Conservation (phyloP, 2,888 invertebrate species). For the Rhaphigaster nebulosa region DNA sequence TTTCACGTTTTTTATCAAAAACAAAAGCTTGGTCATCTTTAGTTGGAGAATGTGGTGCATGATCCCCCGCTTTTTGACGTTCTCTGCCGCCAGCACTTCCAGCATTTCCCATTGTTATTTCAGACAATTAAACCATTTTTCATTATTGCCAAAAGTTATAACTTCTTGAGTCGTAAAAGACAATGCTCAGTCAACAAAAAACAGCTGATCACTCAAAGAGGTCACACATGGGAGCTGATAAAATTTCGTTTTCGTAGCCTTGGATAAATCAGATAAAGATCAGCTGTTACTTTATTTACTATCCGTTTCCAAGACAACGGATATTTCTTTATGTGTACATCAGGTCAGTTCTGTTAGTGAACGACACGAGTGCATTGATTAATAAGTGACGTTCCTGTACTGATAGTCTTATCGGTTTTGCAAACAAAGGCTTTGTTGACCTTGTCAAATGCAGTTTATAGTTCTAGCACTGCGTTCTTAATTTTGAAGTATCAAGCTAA, state of each 20-base stretch:
- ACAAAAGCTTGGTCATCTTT: slow-evolving; percentile 87
- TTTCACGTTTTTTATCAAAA: slow-evolving; percentile 84
- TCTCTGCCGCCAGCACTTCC: slow-evolving; percentile 82
- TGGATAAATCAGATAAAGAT: neutral
- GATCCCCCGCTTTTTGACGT: slow-evolving; percentile 79
- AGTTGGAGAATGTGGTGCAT: slow-evolving; percentile 73
- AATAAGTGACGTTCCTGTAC: neutral
- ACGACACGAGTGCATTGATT: neutral
- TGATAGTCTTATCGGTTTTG: neutral
- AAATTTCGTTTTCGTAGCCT: neutral
- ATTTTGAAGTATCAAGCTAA: neutral
- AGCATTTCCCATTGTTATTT: slow-evolving; percentile 79
- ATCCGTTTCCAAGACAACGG: neutral
- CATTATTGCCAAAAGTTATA: neutral
- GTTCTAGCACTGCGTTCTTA: neutral
- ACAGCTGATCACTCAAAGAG: neutral
- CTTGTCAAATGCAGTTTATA: neutral
- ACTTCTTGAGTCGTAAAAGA: neutral
- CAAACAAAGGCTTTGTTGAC: neutral
- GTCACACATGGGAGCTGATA: slow-evolving; percentile 5
- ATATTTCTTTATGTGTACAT: neutral
- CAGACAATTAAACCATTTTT: neutral
- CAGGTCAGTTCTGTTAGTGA: neutral
- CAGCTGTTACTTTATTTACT: slow-evolving; percentile 19
- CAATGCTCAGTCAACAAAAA: neutral